Evolutionary conservation across 2,888 invertebrate species (phyloP).

Genomic region (Dolomedes plantarius): DNA sequence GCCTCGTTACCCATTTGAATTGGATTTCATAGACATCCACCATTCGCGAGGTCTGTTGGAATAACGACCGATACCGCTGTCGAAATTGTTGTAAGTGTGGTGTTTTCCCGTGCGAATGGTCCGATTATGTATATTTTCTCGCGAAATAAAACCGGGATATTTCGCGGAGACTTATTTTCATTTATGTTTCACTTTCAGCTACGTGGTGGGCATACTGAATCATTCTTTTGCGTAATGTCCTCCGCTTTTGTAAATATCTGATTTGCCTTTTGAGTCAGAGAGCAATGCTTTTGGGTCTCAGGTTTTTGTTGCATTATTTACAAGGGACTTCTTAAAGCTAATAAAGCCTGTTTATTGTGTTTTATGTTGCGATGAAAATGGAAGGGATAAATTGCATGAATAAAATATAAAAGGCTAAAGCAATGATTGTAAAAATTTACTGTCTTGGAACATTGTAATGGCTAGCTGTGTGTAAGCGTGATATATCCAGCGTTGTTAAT

Average conservation of each 20-base stretch:
- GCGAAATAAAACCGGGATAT: slow-evolving; percentile 34
- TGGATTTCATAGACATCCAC: slow-evolving; percentile 30
- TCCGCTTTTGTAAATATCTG: background rate
- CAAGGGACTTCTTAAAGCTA: background rate
- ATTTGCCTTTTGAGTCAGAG: background rate
- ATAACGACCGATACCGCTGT: slow-evolving; percentile 22
- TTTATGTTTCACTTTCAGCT: slow-evolving; percentile 29
- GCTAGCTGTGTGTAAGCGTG: too few relatives aligned
- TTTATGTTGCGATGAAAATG: background rate
- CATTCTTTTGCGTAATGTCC: background rate
- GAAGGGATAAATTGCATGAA: background rate
- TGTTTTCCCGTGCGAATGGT: slow-evolving; percentile 26
- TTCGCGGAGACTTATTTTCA: slow-evolving; percentile 20
- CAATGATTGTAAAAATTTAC: background rate
- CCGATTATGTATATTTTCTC: slow-evolving; percentile 49
- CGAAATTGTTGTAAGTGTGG: background rate
- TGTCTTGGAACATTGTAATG: too few relatives aligned
- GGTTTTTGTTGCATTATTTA: too few relatives aligned
- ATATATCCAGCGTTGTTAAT: too few relatives aligned
- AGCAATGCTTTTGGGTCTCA: too few relatives aligned
- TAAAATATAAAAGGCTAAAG: background rate
- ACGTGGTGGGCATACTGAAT: background rate
- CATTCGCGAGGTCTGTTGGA: slow-evolving; percentile 26
- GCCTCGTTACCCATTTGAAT: slow-evolving; percentile 18
- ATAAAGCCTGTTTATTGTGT: background rate